Base-by-base conservation (phyloP, 2,797 vertebrate species). In the Austrolebias charrua region DNA sequence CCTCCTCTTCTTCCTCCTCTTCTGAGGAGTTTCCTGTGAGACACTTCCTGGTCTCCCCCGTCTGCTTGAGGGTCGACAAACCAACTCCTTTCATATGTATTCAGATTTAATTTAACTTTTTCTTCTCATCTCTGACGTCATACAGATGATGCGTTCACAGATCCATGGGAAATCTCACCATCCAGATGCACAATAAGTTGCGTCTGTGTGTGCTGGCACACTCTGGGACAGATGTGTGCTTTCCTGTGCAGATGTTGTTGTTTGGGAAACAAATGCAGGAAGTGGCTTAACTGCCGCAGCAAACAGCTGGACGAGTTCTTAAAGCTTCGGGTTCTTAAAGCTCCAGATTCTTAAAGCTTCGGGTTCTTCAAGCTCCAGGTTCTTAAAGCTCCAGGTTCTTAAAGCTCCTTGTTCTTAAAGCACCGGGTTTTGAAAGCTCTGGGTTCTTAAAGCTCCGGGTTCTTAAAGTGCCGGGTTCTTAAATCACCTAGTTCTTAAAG, bases 231-330 rank as follows among this genome's bases (percentile, higher is more conserved):
- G 83, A 89, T 91, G 89, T 84, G 81, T 57, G 69, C 67, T 82
- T 91, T 93, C 89, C 90, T 90, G 89, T 86, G 61, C 87, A 91
- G 88, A 88, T 93, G 90, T 92, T 89, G 88, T 90, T 89, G 77
- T 88, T 78, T 76, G 72, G 90, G 90, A 85, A 88, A 91, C 89
- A 86, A 86, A 90, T 81, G 84, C 86, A 90, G 90, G 90, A 91
- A 87, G 79, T 86, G 79, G 64, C 88, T 72, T 90, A 89, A 91
- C 90, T 85, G 64, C 64, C 31, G 53, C n/a, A 55, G 57, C 72
- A 79, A 90, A 82, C 90, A 91, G 88, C 91, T 91, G 87, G 76
- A 79, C 76, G 75, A 74, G 57, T 63, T 90, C 63, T 90, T 84
- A 84, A 67, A 69, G 68, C 79, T 38, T 10, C 35, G 3, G 35